Percentiles rank a stretch among this genome's conserved stretches.
Evolutionary conservation across 2,797 vertebrate species (phyloP).

Genomic region (Scolopax rusticola): DNA sequence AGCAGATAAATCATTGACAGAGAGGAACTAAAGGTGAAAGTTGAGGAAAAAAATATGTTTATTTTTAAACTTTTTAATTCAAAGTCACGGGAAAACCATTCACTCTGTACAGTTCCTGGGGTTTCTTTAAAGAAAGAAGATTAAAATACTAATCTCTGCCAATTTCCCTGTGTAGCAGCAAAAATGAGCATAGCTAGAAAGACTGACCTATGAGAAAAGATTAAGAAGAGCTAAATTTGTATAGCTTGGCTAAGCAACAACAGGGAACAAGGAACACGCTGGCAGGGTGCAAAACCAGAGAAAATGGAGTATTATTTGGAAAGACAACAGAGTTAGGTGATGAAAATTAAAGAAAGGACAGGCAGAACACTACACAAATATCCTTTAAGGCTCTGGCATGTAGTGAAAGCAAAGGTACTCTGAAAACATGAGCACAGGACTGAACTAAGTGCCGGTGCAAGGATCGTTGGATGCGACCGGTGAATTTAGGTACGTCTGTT

Average conservation of each 20-base stretch:
- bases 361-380: not conserved
- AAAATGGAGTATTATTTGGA: conserved; percentile 17
- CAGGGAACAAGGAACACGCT: not conserved
- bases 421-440: not conserved
- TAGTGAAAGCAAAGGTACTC: not conserved
- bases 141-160: conserved; percentile 37
- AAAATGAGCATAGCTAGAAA: conserved; percentile 3
- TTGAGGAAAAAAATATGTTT: not conserved
- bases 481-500: not conserved
- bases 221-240: conserved; percentile 49
- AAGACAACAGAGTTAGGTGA: not conserved
- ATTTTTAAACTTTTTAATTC: conserved; percentile 6
- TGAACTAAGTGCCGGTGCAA: not conserved
- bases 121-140: conserved; percentile 63
- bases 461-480: fast-evolving
- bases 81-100: not conserved
- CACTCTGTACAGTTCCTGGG: not conserved
- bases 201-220: conserved; percentile 50
- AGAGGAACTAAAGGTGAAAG: not conserved
- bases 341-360: conserved; percentile 1
- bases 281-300: not conserved
- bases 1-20: not conserved
- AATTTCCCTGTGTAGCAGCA: conserved; percentile 29
- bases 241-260: conserved; percentile 28
- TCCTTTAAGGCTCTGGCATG: not conserved